Conservation (phyloP, 1,140 invertebrate genomes). For the Tetramorium parvispinum region DNA sequence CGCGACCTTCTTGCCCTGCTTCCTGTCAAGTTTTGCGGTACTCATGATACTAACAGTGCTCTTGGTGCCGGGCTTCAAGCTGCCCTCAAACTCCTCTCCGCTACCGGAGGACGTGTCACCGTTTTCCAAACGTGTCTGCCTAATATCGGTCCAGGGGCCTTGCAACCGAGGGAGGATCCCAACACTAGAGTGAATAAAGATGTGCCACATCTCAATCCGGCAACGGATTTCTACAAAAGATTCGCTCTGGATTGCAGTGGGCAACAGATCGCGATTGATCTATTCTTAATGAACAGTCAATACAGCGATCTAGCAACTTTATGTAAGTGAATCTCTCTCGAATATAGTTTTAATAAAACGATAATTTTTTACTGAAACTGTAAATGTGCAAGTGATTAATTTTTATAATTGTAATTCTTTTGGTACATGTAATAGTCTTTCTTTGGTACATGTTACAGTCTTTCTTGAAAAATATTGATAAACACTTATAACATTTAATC, state of each 20-base stretch:
- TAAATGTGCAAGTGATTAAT: neutral
- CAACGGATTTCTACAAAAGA: constrained; percentile 99
- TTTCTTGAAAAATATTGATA: constrained; percentile 1
- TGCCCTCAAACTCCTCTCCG: constrained; percentile 94
- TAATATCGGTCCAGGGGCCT: constrained; percentile 94
- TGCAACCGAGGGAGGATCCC: constrained; percentile 94
- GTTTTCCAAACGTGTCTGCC: constrained; percentile 97
- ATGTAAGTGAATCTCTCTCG: constrained; percentile 87
- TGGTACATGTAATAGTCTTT: neutral
- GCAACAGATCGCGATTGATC: constrained; percentile 97
- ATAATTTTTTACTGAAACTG: neutral
- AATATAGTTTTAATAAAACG: neutral
- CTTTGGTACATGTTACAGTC: neutral
- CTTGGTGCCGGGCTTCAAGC: constrained; percentile 97
- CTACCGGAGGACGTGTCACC: constrained; percentile 97
- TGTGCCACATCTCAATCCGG: constrained; percentile 94
- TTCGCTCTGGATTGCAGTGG: constrained; percentile 98
- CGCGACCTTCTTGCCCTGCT: constrained; percentile 93
- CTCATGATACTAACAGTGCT: constrained; percentile 92
- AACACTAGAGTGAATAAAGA: constrained; percentile 93
- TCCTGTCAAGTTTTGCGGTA: constrained; percentile 91
- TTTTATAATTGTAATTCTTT: neutral
- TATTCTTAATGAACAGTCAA: constrained; percentile 97
- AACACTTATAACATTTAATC: constrained; percentile 2
- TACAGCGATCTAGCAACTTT: constrained; percentile 98